Conservation (phyloP, 2,888 invertebrate species). For the Eupithecia tripunctaria region DNA sequence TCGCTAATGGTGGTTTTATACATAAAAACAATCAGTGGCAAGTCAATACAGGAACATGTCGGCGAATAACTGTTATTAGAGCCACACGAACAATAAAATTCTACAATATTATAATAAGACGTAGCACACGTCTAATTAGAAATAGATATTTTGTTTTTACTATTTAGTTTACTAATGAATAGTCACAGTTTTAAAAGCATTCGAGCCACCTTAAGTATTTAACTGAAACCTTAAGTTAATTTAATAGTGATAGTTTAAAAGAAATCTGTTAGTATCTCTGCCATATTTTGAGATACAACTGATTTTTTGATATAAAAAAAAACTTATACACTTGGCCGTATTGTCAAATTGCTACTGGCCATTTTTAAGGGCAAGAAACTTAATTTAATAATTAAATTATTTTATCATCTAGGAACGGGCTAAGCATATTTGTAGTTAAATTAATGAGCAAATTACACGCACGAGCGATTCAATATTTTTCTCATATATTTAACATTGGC, state of each 20-base stretch:
- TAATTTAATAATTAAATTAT: conserved; percentile 11
- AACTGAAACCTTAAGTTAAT: background rate
- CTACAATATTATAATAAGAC: too few species aligned
- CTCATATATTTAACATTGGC: too few species aligned
- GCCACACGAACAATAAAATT: background rate
- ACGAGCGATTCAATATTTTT: conserved; percentile 30
- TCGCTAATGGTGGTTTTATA: background rate
- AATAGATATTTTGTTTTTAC: background rate
- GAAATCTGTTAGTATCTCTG: background rate
- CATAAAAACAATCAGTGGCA: background rate
- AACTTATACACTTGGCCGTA: background rate
- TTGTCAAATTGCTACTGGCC: conserved; percentile 46
- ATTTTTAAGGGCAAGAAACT: conserved; percentile 35
- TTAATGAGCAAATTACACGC: conserved; percentile 42
- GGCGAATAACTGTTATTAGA: background rate
- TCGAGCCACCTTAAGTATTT: background rate
- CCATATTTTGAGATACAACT: background rate
- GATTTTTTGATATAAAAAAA: background rate
- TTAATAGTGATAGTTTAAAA: background rate
- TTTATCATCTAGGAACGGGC: conserved; percentile 25
- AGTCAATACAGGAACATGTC: background rate
- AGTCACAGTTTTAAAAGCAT: background rate
- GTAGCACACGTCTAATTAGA: too few species aligned
- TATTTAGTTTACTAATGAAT: background rate
- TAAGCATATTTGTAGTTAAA: conserved; percentile 11